Evolutionary conservation across 2,888 invertebrate species (phyloP), one percentile per base, ranked within the genome.

Genomic region (Nymphalis polychloros): DNA sequence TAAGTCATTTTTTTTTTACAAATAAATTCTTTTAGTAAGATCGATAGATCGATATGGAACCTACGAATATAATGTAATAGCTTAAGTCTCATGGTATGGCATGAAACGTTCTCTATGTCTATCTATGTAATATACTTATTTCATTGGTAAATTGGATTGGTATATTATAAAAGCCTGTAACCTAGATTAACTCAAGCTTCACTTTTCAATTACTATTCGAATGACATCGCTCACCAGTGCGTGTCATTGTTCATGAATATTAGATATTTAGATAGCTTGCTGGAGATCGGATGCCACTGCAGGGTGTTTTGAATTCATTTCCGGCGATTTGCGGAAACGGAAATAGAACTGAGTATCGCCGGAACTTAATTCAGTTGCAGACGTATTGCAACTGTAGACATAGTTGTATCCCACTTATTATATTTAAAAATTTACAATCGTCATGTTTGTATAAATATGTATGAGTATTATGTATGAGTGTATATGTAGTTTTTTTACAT

Each of bases 231-330:
- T 68, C 68, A 70, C 62, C 71, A 65, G 69, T 75, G 74, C 77
- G 75, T 75, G 75, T 70, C 75, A 74, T 71, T 63, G 71, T 68
- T 74, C 69, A 71, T 69, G 71, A 73, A 73, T 75, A 74, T 72
- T 70, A 70, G 70, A 72, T 73, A 77, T 77, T 78, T 74, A 75
- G 79, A 79, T 80, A 75, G 76, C 75, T 76, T 72, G 74, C 75
- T 80, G 79, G 83, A 82, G 84, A 73, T 87, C 84, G 82, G 84
- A 85, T 84, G 64, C 59, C 55, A 79, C 82, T 83, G 78, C 79
- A 80, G 85, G 84, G 84, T 88, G 85, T 89, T 89, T 88, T 87
- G 87, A 89, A 89, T 90, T 85, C 85, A 90, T 89, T 88, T 89
- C 89, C 89, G 85, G 78, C 81, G 81, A 84, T 84, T 86, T 84